Evolutionary conservation across 2,113 vertebrate genomes (phyloP).

Genomic region (Pterocles gutturalis): DNA sequence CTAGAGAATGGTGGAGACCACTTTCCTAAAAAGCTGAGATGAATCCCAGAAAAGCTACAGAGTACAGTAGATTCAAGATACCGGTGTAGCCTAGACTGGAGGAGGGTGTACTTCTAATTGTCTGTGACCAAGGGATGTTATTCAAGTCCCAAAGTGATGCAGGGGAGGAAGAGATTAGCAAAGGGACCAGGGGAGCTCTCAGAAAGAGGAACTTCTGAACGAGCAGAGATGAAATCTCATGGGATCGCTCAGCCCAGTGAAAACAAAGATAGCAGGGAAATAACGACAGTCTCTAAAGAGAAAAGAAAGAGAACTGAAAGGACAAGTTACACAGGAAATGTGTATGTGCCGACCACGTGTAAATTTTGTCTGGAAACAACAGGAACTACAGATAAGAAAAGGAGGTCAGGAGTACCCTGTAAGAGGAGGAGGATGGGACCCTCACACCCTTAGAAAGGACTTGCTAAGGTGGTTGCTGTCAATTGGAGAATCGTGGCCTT

Average conservation of each 20-base stretch:
- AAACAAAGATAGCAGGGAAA: neutral
- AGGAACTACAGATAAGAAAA: neutral
- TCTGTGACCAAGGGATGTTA: neutral
- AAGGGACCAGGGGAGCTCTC: neutral
- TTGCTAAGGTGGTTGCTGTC: neutral
- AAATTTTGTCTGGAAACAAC: neutral
- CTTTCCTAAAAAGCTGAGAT: neutral
- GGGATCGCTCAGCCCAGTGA: neutral
- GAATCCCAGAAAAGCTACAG: rapidly evolving
- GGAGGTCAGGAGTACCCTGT: neutral
- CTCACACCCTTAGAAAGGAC: neutral
- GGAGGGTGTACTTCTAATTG: neutral
- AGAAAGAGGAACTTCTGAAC: neutral
- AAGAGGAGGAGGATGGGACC: neutral
- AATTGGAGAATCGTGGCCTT: rapidly evolving
- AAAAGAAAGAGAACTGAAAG: neutral
- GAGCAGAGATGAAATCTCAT: neutral
- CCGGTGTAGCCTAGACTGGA: neutral
- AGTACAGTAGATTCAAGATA: neutral
- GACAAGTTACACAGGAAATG: neutral
- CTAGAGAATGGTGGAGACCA: neutral
- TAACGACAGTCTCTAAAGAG: neutral
- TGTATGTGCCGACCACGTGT: neutral
- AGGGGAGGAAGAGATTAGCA: neutral
- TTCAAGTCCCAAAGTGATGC: neutral